Evolutionary conservation across 2,113 vertebrate genomes (phyloP), one percentile per base, ranked within the genome.

Genomic region (Chaetura pelagica): DNA sequence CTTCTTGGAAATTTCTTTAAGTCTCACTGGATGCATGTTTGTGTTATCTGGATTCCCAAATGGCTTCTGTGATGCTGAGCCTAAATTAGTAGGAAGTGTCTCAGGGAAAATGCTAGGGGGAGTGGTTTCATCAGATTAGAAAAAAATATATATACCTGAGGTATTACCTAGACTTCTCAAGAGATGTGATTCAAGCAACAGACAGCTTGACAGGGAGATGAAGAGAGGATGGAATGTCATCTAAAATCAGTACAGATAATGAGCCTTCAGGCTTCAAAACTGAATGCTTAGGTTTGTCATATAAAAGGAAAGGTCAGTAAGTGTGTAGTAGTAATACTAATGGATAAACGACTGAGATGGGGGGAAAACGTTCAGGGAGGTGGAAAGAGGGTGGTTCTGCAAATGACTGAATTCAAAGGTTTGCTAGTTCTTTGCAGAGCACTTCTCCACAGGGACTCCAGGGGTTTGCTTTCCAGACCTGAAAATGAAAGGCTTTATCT

Each of bases 401-500:
- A 94, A 61, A 71, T 35, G 14, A 48, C 69, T 84, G 83, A 89
- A 89, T 84, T 97, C 84, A 94, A 91, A 96, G 93, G 57, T 27
- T 72, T 84, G 38, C 9, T 58, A 46, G 91, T 68, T 87, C 94
- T 92, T 92, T 90, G 73, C 7, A 1, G 73, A 87, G 55, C 48
- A 15, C 64, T 89, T 83, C 83, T 90, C 46, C 55, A n/a, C 55
- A 16, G 52, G 64, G 64, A 58, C 64, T 93, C 91, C 64, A 40
- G 94, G 73, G 86, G 38, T 82, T 95, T 89, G 61, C 94, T 94
- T 96, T 94, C 64, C 93, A 72, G 83, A 92, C 35, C 76, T 3
- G 52, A 74, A 96, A 96, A 93, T 91, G 77, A 90, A 89, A 88
- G 64, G 80, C 69, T 93, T 89, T 87, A 72, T 92, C 91, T 92